Evolutionary conservation across 1,140 invertebrate species (phyloP).

Genomic region (Tetraneura akinire): DNA sequence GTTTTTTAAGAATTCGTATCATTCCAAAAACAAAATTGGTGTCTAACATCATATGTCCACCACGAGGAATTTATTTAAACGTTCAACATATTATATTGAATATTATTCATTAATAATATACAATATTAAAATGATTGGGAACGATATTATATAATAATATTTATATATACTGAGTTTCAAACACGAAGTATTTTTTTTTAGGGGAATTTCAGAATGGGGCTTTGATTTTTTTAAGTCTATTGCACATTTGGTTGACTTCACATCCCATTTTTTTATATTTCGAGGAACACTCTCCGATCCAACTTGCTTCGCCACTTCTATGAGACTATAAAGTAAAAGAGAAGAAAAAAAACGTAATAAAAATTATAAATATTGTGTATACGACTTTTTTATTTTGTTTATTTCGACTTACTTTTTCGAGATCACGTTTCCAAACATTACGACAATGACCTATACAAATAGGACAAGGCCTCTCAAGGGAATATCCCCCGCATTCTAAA

Average conservation of each 20-base stretch:
- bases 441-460: constrained; percentile 75
- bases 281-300: constrained; percentile 69
- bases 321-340: constrained; percentile 67
- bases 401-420: constrained; percentile 71
- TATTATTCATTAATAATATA: too few species aligned
- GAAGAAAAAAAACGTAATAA: too few species aligned
- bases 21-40: background rate
- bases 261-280: constrained; percentile 57
- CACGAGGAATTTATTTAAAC: background rate
- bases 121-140: background rate
- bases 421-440: constrained; percentile 74
- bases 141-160: background rate
- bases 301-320: constrained; percentile 72
- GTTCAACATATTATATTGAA: too few species aligned
- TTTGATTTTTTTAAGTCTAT: constrained; percentile 62
- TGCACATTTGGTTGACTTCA: constrained; percentile 59
- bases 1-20: constrained; percentile 14
- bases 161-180: background rate
- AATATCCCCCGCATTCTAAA: constrained; percentile 80
- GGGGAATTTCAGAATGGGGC: constrained; percentile 57
- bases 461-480: constrained; percentile 74
- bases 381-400: too few species aligned
- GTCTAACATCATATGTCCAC: background rate
- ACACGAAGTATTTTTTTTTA: background rate
- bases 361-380: too few species aligned